A percentile compares a stretch with the other conserved stretches of the same genome.
phyloP scores from a whole-genome alignment of 2,888 invertebrate genomes.

The Chrysotoxum bicinctum region DNA sequence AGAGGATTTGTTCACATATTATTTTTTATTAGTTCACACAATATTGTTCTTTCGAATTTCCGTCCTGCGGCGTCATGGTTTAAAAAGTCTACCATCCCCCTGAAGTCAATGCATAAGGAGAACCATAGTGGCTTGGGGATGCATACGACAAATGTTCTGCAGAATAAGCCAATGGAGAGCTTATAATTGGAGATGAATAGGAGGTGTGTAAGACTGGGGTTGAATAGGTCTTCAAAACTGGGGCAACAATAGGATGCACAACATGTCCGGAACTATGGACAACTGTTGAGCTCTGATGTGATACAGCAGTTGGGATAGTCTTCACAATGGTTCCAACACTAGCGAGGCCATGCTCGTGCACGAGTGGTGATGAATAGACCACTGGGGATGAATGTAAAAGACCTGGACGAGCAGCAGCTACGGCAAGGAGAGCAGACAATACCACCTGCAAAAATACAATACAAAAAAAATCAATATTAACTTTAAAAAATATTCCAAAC shows the following conservation, averaged over 20 bases:
- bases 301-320: conserved; percentile 82
- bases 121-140: conserved; percentile 70
- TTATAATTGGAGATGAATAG: conserved; percentile 55
- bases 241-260: conserved; percentile 77
- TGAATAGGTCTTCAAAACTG: conserved; percentile 75
- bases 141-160: conserved; percentile 42
- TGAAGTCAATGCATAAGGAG: conserved; percentile 75
- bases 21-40: neutral
- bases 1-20: neutral
- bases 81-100: conserved; percentile 10
- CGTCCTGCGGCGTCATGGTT: neutral
- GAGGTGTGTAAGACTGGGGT: conserved; percentile 37
- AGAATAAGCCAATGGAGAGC: conserved; percentile 33
- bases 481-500: neutral
- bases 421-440: conserved; percentile 77
- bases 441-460: conserved; percentile 74
- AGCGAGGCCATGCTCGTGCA: conserved; percentile 77
- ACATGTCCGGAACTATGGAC: conserved; percentile 80
- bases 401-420: conserved; percentile 78
- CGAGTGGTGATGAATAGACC: conserved; percentile 76
- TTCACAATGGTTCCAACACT: conserved; percentile 77
- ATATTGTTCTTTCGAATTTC: neutral
- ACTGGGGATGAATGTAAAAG: conserved; percentile 73
- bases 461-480: neutral
- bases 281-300: conserved; percentile 82